Base-by-base conservation (phyloP, 2,888 invertebrate species). In the Polydrusus pterygomalis region DNA sequence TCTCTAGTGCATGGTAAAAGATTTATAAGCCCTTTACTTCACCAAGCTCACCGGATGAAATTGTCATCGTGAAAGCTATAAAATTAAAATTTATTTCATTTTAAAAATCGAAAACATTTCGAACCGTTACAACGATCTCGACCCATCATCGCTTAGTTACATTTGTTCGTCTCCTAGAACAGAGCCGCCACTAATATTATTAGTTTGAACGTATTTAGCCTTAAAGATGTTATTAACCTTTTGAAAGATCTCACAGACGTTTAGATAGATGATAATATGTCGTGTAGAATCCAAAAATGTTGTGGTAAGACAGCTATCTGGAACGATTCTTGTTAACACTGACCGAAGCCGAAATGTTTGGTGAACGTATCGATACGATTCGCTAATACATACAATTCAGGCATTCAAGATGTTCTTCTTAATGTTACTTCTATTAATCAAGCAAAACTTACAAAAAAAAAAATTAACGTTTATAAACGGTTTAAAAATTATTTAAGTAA, bases 51-150 rank as follows among this genome's bases (percentile, higher is more conserved):
- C 56, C 69, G 69, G 69, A 69, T 69, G 69, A 58, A 43, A 58
- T 30, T 58, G 69, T 69, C 69, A 43, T 13, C 69, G 69, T 56
- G 25, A 15, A n/a, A 15, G 11, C 45, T 15, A 45, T 69, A 69
- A 69, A 69, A 54, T 30, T 58, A 8, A 56, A 69, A 43, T 69
- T 69, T 54, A 69, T 69, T 69, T 69, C 40, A 43, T 69, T 58
- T 58, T 34, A 25, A 38, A 58, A 58, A 58, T 38, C 58, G 20
- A 34, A 58, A 58, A 58, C 58, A 58, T 58, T 58, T 11, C 10
- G 58, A 58, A 58, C 58, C 38, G 38, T 58, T 38, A 38, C n/a
- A 30, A 34, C 10, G 56, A 38, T 10, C 38, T 2, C 38, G 15
- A 3, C 15, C 58, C 10, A 17, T 58, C 58, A 17, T 58, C 58